Evolutionary conservation across 2,113 vertebrate species (phyloP), one percentile per base, ranked within the genome.

Genomic region (Oryzias melastigma): DNA sequence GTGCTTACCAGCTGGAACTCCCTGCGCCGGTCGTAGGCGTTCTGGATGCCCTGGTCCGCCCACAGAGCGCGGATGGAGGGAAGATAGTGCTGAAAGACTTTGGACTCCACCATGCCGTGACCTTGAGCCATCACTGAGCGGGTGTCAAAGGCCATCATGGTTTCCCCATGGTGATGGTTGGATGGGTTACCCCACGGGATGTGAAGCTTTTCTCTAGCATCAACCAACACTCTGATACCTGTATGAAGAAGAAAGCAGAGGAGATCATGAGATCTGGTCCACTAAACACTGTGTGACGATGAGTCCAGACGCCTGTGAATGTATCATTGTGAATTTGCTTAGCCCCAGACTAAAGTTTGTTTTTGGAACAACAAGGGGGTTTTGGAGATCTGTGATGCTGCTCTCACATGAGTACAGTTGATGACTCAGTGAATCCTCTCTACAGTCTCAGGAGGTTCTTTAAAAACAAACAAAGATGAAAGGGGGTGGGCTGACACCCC

Each of bases 1-100:
- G 10, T 0, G 82, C 96, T 96, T 89, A 99, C 97, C 95, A 99
- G 87, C 60, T 99, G 97, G 82, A 99, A 98, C 71, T 99, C 97
- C 42, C 97, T 85, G 59, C 96, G 95, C 19, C 97, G 87, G 87
- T 99, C 96, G 0, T 98, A 99, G 0, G 97, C 96, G 0, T 95
- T 87, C 91, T 97, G 96, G 81, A 99, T 95, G 14, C 94, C 95
- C 0, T 86, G 92, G 65, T 99, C 96, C 0, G 91, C 91, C 97
- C 97, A 99, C 0, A 99, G 85, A 0, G 93, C 87, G 14, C 85
- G 79, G 29, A 98, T 94, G 58, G 94, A 93, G 0, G 94, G 91
- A 65, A 98, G 90, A 75, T 94, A 96, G 64, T 93, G 91, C 15
- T 92, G 75, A 52, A 99, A 99, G 0, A 97, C 87, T 0, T 73